These are phyloP conservation scores for Antitype chi DNA, from an alignment of 2,888 invertebrate species.

Conservation along the genomic window DNA sequence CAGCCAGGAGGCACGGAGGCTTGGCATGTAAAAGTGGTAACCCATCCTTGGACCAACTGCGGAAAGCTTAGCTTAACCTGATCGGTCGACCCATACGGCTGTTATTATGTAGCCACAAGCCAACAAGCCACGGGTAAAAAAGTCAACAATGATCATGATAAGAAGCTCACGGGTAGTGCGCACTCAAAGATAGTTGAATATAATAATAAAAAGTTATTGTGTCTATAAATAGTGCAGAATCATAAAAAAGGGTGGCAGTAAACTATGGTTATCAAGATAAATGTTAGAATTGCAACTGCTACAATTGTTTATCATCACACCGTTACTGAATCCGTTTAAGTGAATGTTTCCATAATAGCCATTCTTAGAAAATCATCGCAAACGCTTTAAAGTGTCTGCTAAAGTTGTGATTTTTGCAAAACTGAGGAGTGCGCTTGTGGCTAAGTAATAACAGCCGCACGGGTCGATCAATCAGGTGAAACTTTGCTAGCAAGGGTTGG, in stretches of 20 bases:
- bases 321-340: neutral
- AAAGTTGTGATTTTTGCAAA: too few species aligned
- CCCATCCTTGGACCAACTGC: too few species aligned
- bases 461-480: too few species aligned
- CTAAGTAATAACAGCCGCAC: too few species aligned
- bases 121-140: too few species aligned
- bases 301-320: neutral
- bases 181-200: conserved; percentile 13
- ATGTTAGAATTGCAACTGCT: conserved; percentile 3
- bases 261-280: conserved; percentile 39
- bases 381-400: neutral
- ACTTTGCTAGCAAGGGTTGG: too few species aligned
- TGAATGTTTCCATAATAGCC: neutral
- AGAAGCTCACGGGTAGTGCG: neutral
- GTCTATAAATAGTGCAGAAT: conserved; percentile 21
- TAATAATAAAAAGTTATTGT: conserved; percentile 36
- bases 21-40: too few species aligned
- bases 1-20: too few species aligned
- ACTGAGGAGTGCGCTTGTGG: neutral
- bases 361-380: neutral
- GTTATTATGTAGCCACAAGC: too few species aligned
- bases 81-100: too few species aligned
- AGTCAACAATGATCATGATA: neutral
- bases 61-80: too few species aligned
- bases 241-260: conserved; percentile 25